Evolutionary conservation across 2,888 invertebrate genomes (phyloP).

Genomic region (Thysanoteuthis rhombus): DNA sequence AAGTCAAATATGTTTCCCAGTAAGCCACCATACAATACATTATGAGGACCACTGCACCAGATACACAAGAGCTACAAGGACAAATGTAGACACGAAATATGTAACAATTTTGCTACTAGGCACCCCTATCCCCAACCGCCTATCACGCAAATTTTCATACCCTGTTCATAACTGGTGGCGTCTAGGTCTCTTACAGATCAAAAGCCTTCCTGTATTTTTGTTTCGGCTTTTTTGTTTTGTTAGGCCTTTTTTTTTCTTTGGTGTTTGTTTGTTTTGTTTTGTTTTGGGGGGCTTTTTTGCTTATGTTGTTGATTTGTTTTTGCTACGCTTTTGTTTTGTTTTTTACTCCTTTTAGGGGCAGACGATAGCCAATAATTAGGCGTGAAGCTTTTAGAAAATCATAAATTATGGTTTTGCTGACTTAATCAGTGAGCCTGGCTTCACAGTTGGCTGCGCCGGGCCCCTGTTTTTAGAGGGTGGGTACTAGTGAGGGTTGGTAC

Average conservation of each 20-base stretch:
- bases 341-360: not conserved
- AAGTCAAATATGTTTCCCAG: too few species aligned
- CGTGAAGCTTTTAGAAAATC: constrained; percentile 12
- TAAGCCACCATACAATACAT: too few species aligned
- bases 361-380: not conserved
- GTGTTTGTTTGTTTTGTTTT: not conserved
- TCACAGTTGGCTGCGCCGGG: not conserved
- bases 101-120: not conserved
- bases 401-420: not conserved
- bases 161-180: not conserved
- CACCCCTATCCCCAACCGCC: not conserved
- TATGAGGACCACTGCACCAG: too few species aligned
- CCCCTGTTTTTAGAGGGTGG: not conserved
- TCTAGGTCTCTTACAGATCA: not conserved
- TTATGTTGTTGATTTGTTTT: too few species aligned
- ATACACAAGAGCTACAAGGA: too few species aligned
- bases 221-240: not conserved
- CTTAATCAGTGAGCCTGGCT: not conserved
- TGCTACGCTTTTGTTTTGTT: not conserved
- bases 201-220: not conserved
- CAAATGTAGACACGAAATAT: too few species aligned
- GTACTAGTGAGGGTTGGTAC: too few species aligned
- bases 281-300: not conserved
- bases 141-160: not conserved
- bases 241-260: too few species aligned